Percentiles rank a stretch among this genome's conserved stretches.
phyloP scores from a whole-genome alignment of 1,140 invertebrate species.

The Tetraneura akinire region DNA sequence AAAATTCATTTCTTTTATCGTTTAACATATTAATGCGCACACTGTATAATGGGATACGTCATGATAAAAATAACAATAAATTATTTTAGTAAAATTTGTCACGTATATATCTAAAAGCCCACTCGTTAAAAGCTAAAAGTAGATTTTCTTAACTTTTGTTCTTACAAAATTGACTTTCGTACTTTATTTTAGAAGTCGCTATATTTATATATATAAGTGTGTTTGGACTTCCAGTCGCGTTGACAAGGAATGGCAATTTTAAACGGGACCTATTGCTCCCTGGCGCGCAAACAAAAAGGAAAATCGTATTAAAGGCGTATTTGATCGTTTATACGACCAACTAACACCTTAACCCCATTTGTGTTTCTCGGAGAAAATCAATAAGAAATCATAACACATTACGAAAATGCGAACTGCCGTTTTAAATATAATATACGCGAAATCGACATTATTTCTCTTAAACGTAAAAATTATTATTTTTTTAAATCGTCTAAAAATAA shows the following conservation, averaged over 20 bases:
- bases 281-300: conserved; percentile 25
- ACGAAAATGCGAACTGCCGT: not conserved
- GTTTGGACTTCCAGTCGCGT: conserved; percentile 3
- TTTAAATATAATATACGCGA: not conserved
- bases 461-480: too few species aligned
- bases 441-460: too few species aligned
- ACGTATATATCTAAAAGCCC: too few species aligned
- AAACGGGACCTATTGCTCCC: conserved; percentile 14
- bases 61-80: too few species aligned
- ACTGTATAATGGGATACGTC: too few species aligned
- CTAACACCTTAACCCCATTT: conserved; percentile 46
- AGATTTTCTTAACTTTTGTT: conserved; percentile 1
- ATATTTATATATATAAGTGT: not conserved
- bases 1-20: too few species aligned
- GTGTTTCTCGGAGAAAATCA: not conserved
- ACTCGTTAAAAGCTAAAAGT: too few species aligned
- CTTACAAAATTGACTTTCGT: conserved; percentile 12
- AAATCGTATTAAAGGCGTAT: conserved; percentile 28
- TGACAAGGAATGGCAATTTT: conserved; percentile 31
- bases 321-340: conserved; percentile 9
- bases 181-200: conserved; percentile 9
- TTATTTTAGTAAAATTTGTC: too few species aligned
- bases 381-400: conserved; percentile 19
- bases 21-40: too few species aligned
- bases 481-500: too few species aligned